Conservation (phyloP, 1,140 invertebrate genomes). For the Sitophilus oryzae region DNA sequence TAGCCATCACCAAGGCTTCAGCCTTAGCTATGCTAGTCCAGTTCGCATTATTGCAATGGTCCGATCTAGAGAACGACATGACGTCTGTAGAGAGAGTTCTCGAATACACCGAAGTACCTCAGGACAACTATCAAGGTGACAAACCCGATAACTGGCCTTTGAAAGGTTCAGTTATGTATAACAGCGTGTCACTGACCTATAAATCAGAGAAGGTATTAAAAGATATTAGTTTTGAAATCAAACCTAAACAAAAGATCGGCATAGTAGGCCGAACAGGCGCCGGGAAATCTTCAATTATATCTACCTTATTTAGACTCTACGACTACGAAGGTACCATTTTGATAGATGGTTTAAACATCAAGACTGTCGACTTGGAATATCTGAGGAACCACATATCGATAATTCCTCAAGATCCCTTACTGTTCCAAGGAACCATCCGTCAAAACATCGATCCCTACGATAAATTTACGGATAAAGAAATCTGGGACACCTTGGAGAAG, state of each 20-base stretch:
- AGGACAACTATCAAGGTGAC: conserved; percentile 55
- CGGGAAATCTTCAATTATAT: conserved; percentile 71
- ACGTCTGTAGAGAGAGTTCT: conserved; percentile 71
- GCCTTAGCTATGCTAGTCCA: conserved; percentile 45
- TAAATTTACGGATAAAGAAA: conserved; percentile 44
- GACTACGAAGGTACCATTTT: conserved; percentile 50
- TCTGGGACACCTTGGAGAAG: conserved; percentile 35
- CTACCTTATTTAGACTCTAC: conserved; percentile 61
- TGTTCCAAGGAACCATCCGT: conserved; percentile 53
- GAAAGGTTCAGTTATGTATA: conserved; percentile 62
- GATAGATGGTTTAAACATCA: conserved; percentile 56
- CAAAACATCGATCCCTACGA: conserved; percentile 21
- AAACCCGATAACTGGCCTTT: conserved; percentile 57
- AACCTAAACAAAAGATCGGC: conserved; percentile 60
- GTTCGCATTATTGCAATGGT: conserved; percentile 58
- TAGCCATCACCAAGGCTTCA: conserved; percentile 53
- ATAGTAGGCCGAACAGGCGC: conserved; percentile 65
- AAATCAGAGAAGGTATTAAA: conserved; percentile 68
- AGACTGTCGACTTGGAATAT: conserved; percentile 60
- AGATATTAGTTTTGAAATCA: conserved; percentile 61
- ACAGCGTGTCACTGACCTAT: conserved; percentile 62
- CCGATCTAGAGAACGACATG: conserved; percentile 69
- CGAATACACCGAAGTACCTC: conserved; percentile 64
- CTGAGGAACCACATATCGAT: conserved; percentile 72
- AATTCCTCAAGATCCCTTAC: conserved; percentile 80